Evolutionary conservation across 2,888 invertebrate species (phyloP).

Genomic region (Lagria hirta): DNA sequence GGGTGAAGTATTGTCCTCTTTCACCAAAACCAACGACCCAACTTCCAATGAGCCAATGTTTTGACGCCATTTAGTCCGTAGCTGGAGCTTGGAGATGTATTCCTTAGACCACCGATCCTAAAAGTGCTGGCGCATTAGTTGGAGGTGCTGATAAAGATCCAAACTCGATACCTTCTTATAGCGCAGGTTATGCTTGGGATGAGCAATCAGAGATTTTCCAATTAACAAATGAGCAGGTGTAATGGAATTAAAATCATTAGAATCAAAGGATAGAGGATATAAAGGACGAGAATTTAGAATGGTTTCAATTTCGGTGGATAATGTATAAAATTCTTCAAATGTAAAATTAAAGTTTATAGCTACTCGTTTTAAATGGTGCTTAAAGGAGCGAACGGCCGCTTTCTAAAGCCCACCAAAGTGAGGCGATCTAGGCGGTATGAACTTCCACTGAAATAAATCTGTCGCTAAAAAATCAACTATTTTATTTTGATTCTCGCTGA

Average conservation of each 20-base stretch:
- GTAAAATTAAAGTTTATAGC: conserved; percentile 2
- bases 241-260: conserved; percentile 1
- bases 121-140: background rate
- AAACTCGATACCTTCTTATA: background rate
- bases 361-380: conserved; percentile 9
- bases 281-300: conserved; percentile 6
- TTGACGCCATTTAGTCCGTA: background rate
- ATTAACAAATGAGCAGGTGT: conserved; percentile 6
- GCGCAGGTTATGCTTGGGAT: background rate
- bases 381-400: conserved; percentile 5
- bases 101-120: conserved; percentile 1
- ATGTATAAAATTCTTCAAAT: conserved; percentile 12
- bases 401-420: conserved; percentile 17
- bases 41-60: background rate
- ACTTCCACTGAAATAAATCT: background rate
- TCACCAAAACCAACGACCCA: background rate
- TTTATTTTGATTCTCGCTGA: background rate
- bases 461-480: background rate
- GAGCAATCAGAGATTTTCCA: background rate
- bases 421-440: conserved; percentile 5
- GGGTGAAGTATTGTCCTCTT: background rate
- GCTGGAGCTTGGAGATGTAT: background rate
- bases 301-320: conserved; percentile 4
- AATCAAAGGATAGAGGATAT: conserved; percentile 1
- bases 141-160: background rate